Evolutionary conservation across 1,140 invertebrate species (phyloP).

Genomic region (Colletes latitarsis): DNA sequence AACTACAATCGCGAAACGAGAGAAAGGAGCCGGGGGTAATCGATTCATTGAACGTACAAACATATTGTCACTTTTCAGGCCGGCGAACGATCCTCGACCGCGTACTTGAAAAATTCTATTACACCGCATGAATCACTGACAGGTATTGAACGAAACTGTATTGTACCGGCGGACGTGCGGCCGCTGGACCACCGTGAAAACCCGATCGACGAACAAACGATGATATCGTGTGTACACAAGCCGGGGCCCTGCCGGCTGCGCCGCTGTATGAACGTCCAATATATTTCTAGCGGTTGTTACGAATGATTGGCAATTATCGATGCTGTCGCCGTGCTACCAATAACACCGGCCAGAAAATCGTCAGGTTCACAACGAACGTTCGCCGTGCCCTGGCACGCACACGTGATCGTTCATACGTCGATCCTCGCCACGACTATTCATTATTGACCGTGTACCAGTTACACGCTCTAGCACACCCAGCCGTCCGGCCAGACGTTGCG

Average conservation of each 20-base stretch:
- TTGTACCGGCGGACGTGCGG: conserved; percentile 40
- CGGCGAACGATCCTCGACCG: conserved; percentile 25
- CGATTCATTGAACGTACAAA: conserved; percentile 38
- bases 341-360: conserved; percentile 50
- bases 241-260: conserved; percentile 9
- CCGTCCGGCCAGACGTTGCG: conserved; percentile 9
- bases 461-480: conserved; percentile 20
- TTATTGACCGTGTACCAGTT: conserved; percentile 48
- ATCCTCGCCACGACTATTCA: conserved; percentile 50
- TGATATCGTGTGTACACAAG: conserved; percentile 46
- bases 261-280: conserved; percentile 32
- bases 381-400: not conserved
- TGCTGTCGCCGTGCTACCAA: conserved; percentile 49
- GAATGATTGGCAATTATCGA: conserved; percentile 66
- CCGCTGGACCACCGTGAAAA: conserved; percentile 29
- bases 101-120: conserved; percentile 52
- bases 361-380: conserved; percentile 20
- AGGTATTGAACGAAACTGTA: conserved; percentile 57
- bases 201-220: conserved; percentile 51
- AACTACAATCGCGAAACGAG: conserved; percentile 5
- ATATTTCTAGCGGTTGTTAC: conserved; percentile 56
- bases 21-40: conserved; percentile 30
- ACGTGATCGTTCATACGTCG: conserved; percentile 45
- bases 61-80: conserved; percentile 40
- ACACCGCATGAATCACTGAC: conserved; percentile 52